phyloP scores from a whole-genome alignment of 1,140 invertebrate species.

The Venturia canescens region DNA sequence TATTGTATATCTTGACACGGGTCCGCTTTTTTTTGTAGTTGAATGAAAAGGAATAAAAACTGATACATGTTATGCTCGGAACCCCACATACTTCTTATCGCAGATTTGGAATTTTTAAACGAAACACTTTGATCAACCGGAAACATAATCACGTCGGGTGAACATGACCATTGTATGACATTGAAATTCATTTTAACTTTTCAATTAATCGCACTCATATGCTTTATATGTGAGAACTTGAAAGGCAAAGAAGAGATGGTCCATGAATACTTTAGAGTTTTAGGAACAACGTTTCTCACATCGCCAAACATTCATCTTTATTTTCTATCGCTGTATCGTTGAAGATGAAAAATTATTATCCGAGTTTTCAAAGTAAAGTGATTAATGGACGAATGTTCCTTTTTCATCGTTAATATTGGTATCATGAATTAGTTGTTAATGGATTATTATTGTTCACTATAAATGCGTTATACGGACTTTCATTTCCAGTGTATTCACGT shows the following conservation, averaged over 20 bases:
- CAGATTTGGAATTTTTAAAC: neutral
- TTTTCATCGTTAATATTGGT: neutral
- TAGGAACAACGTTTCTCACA: too few species aligned
- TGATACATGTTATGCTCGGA: neutral
- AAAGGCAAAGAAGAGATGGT: too few species aligned
- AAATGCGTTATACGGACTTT: constrained; percentile 19
- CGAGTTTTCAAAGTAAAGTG: neutral
- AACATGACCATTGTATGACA: too few species aligned
- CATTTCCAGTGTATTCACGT: constrained; percentile 23
- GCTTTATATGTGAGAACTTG: too few species aligned
- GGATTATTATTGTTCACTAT: constrained; percentile 5
- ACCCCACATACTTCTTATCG: constrained; percentile 8
- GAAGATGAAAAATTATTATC: too few species aligned
- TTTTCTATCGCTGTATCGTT: too few species aligned
- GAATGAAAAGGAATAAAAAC: neutral
- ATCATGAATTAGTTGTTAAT: neutral
- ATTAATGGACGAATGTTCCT: neutral
- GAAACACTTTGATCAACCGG: too few species aligned
- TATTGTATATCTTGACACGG: constrained; percentile 57
- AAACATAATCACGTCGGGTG: too few species aligned
- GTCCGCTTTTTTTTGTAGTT: constrained; percentile 45
- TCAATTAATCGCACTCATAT: too few species aligned
- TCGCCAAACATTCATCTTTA: too few species aligned
- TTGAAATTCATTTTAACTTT: too few species aligned
- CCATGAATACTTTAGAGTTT: too few species aligned